Evolutionary conservation across 2,888 invertebrate species (phyloP).

Genomic region (Megaustenia siamemsis): DNA sequence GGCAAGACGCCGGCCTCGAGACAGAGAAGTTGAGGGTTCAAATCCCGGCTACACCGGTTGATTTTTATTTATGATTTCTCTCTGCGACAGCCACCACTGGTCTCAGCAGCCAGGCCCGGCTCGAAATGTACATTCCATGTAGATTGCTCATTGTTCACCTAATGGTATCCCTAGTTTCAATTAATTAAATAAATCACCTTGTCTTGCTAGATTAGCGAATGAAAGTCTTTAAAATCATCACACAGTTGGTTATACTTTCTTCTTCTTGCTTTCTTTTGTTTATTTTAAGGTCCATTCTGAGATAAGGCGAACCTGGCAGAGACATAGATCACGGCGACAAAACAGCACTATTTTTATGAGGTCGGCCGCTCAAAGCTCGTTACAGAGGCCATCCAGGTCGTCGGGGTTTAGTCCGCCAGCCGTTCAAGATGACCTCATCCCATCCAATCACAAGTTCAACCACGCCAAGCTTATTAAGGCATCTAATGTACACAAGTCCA

Average conservation of each 20-base stretch:
- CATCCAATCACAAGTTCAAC: not conserved
- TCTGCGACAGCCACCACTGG: too few species aligned
- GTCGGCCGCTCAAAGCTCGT: conserved; percentile 43
- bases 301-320: conserved; percentile 56
- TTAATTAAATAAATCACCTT: too few species aligned
- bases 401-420: not conserved
- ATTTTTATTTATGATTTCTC: too few species aligned
- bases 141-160: too few species aligned
- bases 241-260: not conserved
- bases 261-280: not conserved
- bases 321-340: conserved; percentile 56
- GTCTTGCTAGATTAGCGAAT: too few species aligned
- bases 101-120: too few species aligned
- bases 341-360: conserved; percentile 55
- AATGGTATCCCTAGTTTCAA: too few species aligned
- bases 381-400: conserved; percentile 12
- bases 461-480: not conserved
- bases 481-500: not conserved
- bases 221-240: too few species aligned
- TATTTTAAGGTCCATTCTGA: conserved; percentile 74
- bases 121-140: too few species aligned
- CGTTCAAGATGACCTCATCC: not conserved
- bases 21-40: too few species aligned
- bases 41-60: too few species aligned
- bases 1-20: too few species aligned